These are phyloP conservation scores for Danio rerio DNA, from an alignment of 2,113 vertebrate genomes.

Conservation along the genomic window GRCz12tu NC_133200.1:12539001-12539500, in stretches of 20 bases:
- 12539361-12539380: not conserved
- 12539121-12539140: conserved; percentile 50
- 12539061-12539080: conserved; percentile 38
- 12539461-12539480: no score
- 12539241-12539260: not conserved
- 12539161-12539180: conserved; percentile 22
- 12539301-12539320: not conserved
- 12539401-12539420: no score
- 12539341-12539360: not conserved
- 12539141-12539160: conserved; percentile 54
- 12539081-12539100: conserved; percentile 34
- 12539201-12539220: conserved; percentile 27
- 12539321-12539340: no score
- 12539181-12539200: conserved; percentile 16
- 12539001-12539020: not conserved
- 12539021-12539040: not conserved
- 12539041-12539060: conserved; percentile 53
- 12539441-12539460: no score
- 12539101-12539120: conserved; percentile 43
- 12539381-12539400: no score
- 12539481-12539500: no score
- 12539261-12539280: not conserved
- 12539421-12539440: no score
- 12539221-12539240: conserved; percentile 10
- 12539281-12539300: not conserved